Evolutionary conservation across 2,797 vertebrate species (phyloP).

Genomic region (Graptemys geographica): DNA sequence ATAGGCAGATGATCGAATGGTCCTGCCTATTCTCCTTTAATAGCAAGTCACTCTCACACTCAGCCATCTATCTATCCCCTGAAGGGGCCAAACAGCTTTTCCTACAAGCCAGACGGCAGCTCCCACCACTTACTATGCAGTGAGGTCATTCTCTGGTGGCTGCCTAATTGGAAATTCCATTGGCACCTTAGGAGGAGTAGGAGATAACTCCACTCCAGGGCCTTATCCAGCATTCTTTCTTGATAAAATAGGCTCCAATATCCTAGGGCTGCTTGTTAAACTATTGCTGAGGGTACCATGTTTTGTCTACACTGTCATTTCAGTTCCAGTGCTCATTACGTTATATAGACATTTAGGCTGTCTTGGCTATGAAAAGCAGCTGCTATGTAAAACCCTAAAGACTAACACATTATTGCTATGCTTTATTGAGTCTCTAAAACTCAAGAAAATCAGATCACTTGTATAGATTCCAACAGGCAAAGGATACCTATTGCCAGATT

Average conservation of each 20-base stretch:
- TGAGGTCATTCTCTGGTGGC: not conserved
- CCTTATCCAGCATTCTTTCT: conserved; percentile 30
- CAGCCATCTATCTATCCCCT: not conserved
- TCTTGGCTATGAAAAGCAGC: conserved; percentile 21
- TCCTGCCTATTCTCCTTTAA: not conserved
- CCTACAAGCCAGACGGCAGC: not conserved
- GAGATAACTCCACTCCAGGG: not conserved
- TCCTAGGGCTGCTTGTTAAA: not conserved
- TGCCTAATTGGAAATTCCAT: not conserved
- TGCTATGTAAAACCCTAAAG: not conserved
- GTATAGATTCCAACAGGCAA: not conserved
- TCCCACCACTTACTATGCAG: not conserved
- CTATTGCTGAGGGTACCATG: not conserved
- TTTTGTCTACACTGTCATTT: conserved; percentile 2
- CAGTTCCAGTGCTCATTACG: not conserved
- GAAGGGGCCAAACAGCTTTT: not conserved
- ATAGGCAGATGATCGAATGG: too few species aligned
- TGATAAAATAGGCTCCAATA: conserved; percentile 2
- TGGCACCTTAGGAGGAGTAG: not conserved
- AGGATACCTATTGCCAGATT: not conserved
- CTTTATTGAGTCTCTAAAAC: conserved; percentile 17
- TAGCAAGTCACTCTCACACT: not conserved
- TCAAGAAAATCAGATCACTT: not conserved
- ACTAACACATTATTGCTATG: not conserved
- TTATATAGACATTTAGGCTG: not conserved